These are phyloP conservation scores for Phacellophora camtschatica DNA, from an alignment of 30 jellyfish, hydroid and myxozoan species.

Conservation along the genomic window DNA sequence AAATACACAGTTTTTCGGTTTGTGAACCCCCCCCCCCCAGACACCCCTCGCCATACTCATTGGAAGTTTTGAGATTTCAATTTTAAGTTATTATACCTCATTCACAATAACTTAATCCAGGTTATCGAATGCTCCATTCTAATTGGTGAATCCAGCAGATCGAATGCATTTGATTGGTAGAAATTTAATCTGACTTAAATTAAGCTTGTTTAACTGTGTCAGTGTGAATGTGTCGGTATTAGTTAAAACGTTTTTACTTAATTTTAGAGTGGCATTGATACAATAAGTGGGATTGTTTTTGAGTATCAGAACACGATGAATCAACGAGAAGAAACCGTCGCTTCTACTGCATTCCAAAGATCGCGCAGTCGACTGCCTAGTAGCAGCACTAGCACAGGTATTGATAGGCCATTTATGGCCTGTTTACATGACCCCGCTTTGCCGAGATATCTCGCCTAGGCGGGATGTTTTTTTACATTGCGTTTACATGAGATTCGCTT, in stretches of 20 bases:
- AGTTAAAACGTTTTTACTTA: not conserved
- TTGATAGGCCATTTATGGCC: too few species aligned
- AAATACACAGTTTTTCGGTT: too few species aligned
- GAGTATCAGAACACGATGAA: conserved; percentile 5
- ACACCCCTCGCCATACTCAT: too few species aligned
- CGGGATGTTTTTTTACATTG: too few species aligned
- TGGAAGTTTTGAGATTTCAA: too few species aligned
- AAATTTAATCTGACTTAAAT: not conserved
- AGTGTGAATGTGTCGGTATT: not conserved
- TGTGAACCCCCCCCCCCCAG: too few species aligned
- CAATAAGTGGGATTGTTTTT: conserved; percentile 13
- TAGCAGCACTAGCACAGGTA: not conserved
- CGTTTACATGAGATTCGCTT: too few species aligned
- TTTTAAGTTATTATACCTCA: too few species aligned
- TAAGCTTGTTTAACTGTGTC: not conserved
- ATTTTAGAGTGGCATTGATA: conserved; percentile 22
- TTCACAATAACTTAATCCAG: not conserved
- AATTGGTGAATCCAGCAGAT: not conserved
- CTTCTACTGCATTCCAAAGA: not conserved
- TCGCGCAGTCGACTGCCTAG: conserved; percentile 8
- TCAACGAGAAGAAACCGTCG: not conserved
- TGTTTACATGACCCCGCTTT: too few species aligned
- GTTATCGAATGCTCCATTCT: not conserved
- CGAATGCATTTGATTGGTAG: not conserved
- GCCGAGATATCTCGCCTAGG: too few species aligned